Base-by-base conservation (phyloP, 2,888 invertebrate species). In the Cheilosia urbana region DNA sequence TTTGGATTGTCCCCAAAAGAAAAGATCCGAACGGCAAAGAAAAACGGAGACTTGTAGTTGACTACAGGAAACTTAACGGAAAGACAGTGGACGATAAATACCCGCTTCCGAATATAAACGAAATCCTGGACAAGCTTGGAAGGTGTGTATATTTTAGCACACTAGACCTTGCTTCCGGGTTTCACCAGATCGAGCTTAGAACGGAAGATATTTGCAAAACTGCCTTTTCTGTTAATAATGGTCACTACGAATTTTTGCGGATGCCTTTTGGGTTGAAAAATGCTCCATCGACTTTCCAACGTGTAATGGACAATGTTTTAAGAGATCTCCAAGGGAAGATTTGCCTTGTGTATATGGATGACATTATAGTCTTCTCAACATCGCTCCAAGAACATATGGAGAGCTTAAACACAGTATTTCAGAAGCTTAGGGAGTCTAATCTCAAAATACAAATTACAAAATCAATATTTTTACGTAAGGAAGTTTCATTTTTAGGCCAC, bases 161-260 rank as follows among this genome's bases (percentile, higher is more conserved):
- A 9, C 17, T 89, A 0, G 90, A 90, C 72, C 55, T 30, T n/a
- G 55, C 55, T 5, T 30, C 87, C 1, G 90, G 90, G 0, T 90
- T 90, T 60, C 89, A 90, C 42, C 90, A 90, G 66, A 90, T 91
- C 0, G 87, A 88, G 21, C 89, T 90, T 87, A 40, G 87, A 11
- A 42, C 78, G 15, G 27, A 57, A 15, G 88, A 88, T 19, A 80
- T 87, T 7, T 60, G 42, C 21, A 88, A 88, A 69, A 88, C 85
- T 11, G 88, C n/a, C n/a, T n/a, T n/a, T n/a, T n/a, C n/a, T n/a
- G n/a, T n/a, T n/a, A n/a, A n/a, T n/a, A n/a, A n/a, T n/a, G n/a
- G n/a, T n/a, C n/a, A n/a, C n/a, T n/a, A n/a, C n/a, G n/a, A n/a
- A n/a, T n/a, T n/a, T n/a, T n/a, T n/a, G n/a, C n/a, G n/a, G n/a